Conservation (phyloP, 2,797 vertebrate genomes). For the Megaceryle alcyon region DNA sequence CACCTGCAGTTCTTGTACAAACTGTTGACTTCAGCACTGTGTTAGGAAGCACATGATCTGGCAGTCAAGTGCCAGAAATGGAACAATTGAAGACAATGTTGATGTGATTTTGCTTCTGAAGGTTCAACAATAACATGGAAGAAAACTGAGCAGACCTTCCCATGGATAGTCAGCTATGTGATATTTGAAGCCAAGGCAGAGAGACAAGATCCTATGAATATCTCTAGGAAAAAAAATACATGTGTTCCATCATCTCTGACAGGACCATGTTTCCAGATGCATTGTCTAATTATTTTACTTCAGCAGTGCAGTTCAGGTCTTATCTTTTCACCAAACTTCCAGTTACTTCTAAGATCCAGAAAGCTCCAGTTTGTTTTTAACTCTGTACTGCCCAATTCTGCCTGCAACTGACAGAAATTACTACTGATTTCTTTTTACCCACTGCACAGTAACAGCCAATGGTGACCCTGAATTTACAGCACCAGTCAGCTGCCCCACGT, state of each 20-base stretch:
- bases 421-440: neutral
- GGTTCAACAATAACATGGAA: neutral
- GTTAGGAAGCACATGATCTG: neutral
- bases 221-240: neutral
- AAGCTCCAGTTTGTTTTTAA: neutral
- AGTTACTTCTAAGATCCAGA: neutral
- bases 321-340: neutral
- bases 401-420: neutral
- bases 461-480: neutral
- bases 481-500: neutral
- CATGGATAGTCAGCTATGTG: neutral
- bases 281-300: neutral
- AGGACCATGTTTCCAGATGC: neutral
- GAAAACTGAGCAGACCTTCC: neutral
- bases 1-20: neutral
- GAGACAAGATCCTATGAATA: neutral
- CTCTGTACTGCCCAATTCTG: neutral
- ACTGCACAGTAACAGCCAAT: accelerated
- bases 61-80: neutral
- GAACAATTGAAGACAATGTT: neutral
- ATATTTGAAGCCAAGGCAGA: neutral
- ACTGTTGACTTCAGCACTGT: neutral
- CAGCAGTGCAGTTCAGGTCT: neutral
- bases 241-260: neutral
- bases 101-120: neutral